Conservation (phyloP, 2,888 invertebrate genomes). For the Nemapogon koenigi region DNA sequence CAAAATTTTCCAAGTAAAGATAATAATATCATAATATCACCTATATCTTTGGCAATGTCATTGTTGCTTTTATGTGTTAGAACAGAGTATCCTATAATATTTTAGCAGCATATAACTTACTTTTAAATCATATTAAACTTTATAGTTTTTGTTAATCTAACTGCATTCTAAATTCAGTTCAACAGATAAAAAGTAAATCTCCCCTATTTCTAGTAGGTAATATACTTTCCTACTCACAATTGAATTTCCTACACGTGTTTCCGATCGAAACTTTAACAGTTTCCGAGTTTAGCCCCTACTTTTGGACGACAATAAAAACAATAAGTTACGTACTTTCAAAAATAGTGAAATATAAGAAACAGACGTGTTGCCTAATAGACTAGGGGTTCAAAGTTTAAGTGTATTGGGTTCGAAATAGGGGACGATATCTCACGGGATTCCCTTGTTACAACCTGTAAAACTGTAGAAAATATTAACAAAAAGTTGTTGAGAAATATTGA, state of each 20-base stretch:
- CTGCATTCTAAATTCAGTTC: too few species aligned
- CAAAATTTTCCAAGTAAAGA: too few species aligned
- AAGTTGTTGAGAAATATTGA: neutral
- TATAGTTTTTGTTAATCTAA: too few species aligned
- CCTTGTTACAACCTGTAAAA: neutral
- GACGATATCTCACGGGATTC: neutral
- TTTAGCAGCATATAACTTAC: too few species aligned
- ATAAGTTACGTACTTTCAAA: slow-evolving; percentile 39
- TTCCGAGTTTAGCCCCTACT: slow-evolving; percentile 17
- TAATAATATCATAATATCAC: too few species aligned
- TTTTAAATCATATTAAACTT: too few species aligned
- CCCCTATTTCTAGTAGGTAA: too few species aligned
- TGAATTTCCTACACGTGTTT: slow-evolving; percentile 37
- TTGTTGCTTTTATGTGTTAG: too few species aligned
- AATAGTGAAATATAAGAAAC: slow-evolving; percentile 49
- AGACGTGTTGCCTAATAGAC: slow-evolving; percentile 26
- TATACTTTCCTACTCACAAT: too few species aligned
- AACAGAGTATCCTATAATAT: too few species aligned
- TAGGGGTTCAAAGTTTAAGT: neutral
- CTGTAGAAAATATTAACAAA: neutral
- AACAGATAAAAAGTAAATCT: too few species aligned
- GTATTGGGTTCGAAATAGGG: slow-evolving; percentile 1
- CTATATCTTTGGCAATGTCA: too few species aligned
- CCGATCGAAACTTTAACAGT: slow-evolving; percentile 39
- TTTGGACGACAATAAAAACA: slow-evolving; percentile 47